These are phyloP conservation scores for Eupristina koningsbergeri DNA, from an alignment of 1,140 invertebrate genomes.

Conservation along the genomic window DNA sequence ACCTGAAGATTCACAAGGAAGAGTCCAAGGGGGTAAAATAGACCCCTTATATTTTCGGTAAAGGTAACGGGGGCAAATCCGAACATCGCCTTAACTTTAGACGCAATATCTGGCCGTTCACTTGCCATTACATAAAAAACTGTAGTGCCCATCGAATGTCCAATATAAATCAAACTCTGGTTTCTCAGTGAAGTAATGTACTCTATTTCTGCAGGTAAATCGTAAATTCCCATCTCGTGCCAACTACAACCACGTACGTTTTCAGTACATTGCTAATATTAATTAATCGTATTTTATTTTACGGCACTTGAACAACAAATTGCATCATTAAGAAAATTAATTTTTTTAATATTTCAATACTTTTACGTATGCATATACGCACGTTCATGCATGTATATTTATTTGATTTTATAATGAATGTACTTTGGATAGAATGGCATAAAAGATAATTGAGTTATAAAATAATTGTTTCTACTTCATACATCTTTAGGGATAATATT, in stretches of 20 bases:
- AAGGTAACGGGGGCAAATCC: constrained; percentile 84
- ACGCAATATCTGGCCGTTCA: constrained; percentile 71
- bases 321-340: no score
- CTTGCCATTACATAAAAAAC: constrained; percentile 77
- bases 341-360: no score
- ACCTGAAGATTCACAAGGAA: constrained; percentile 76
- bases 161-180: constrained; percentile 71
- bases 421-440: no score
- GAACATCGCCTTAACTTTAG: constrained; percentile 74
- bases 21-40: constrained; percentile 76
- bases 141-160: constrained; percentile 79
- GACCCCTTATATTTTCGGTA: constrained; percentile 80
- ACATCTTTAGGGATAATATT: no score
- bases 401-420: no score
- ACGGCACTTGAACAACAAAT: no score
- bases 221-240: constrained; percentile 80
- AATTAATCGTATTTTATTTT: no score
- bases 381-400: no score
- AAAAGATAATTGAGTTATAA: no score
- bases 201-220: constrained; percentile 78
- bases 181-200: constrained; percentile 71
- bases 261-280: no score
- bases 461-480: no score
- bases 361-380: no score
- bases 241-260: constrained; percentile 69